Evolutionary conservation across 2,113 vertebrate species (phyloP), one percentile per base, ranked within the genome.

Genomic region (Petaurus breviceps): DNA sequence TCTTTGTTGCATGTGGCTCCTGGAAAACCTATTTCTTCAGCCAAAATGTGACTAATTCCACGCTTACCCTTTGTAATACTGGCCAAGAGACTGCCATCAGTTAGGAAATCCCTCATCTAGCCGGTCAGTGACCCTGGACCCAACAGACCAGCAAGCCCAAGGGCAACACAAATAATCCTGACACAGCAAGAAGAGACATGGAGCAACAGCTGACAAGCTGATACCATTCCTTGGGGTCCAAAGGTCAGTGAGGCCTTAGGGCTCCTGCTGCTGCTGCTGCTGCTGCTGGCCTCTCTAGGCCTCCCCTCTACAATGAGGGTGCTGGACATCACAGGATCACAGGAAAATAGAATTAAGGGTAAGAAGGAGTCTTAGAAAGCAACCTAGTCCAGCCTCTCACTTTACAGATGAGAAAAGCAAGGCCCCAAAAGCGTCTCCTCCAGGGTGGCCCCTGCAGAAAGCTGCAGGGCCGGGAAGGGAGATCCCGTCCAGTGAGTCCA

Each of bases 381-480:
- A 50, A 0, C 26, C 16, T 37, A 3, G 12, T 0, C 47, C 37
- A 5, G 28, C 0, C 0, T 10, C 25, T 2, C 37, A 0, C 2
- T 43, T 55, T 19, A 3, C 11, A 89, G 19, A 77, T 11, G 51
- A 37, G n/a, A 19, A 28, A 61, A 55, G 7, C 0, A 7, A 3
- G 47, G 24, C 51, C n/a, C 19, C 22, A 4, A 22, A 68, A 68
- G 57, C 1, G 8, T 16, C 43, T n/a, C 26, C 3, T 89, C 47
- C 25, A 5, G 47, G 94, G 37, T 10, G 51, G 16, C 50, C 19
- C 0, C 7, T 46, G 12, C 37, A 19, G 55, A 5, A 2, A 54
- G 91, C 2, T n/a, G 57, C 43, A 43, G 37, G 24, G 22, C 92
- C 47, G 90, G 5, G 57, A 47, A 28, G 57, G 5, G 91, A 57